These are phyloP conservation scores for Adineta ricciae DNA, from an alignment of 2,888 invertebrate genomes.

Conservation along the genomic window DNA sequence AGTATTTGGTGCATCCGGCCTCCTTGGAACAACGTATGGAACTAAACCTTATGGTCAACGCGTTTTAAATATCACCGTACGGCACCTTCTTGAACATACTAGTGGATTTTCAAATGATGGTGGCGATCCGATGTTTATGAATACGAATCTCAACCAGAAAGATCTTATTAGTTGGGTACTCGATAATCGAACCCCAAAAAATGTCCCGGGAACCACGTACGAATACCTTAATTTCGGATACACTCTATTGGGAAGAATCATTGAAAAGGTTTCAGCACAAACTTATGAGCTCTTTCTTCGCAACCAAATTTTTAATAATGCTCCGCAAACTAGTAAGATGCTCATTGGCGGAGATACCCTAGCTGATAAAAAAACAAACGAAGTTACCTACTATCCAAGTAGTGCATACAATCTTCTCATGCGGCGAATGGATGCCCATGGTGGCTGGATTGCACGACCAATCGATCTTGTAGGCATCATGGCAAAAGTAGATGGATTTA, in stretches of 20 bases:
- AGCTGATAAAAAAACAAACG: no score
- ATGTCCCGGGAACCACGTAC: constrained; percentile 40
- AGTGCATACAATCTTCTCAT: no score
- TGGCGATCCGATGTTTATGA: constrained; percentile 41
- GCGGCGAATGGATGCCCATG: constrained; percentile 38
- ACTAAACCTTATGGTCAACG: constrained; percentile 35
- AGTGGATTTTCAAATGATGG: constrained; percentile 43
- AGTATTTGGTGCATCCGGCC: constrained; percentile 40
- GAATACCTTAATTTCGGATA: constrained; percentile 46
- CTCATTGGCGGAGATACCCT: no score
- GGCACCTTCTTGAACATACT: constrained; percentile 43
- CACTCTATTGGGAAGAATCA: constrained; percentile 41
- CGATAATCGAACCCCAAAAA: constrained; percentile 37
- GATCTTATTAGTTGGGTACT: constrained; percentile 39
- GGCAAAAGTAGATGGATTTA: background rate
- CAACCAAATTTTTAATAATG: no score
- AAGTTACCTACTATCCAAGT: no score
- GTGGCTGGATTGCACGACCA: constrained; percentile 42
- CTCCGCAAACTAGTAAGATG: no score
- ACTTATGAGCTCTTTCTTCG: constrained; percentile 36
- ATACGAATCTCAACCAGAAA: constrained; percentile 39
- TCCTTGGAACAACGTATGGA: background rate
- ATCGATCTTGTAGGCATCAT: constrained; percentile 38
- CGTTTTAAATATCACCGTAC: constrained; percentile 37
- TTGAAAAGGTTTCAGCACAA: constrained; percentile 39